Conservation (phyloP, 2,113 vertebrate species). For the Panurus biarmicus region DNA sequence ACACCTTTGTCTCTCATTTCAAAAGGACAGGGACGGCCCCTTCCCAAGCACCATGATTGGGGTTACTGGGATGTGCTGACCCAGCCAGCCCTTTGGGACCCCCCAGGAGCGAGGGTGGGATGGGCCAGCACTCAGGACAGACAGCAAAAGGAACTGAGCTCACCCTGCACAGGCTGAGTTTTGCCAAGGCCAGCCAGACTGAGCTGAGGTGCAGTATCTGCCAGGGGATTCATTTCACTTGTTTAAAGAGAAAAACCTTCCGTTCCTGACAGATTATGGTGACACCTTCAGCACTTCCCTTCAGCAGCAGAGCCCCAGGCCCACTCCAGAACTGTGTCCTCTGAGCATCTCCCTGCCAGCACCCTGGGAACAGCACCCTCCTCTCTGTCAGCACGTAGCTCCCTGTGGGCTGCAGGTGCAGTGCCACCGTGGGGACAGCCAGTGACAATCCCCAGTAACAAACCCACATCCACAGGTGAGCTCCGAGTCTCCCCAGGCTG, state of each 20-base stretch:
- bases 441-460: background rate
- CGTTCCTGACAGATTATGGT: background rate
- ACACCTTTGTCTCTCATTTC: background rate
- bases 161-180: background rate
- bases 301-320: background rate
- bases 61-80: background rate
- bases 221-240: background rate
- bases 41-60: background rate
- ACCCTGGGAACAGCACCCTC: background rate
- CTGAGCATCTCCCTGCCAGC: background rate
- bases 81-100: background rate
- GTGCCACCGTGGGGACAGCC: accelerated
- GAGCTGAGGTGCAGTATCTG: background rate
- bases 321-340: background rate
- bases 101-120: background rate
- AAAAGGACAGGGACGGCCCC: background rate
- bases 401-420: accelerated
- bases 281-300: background rate
- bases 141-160: background rate
- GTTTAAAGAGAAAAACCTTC: background rate
- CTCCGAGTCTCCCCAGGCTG: accelerated
- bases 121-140: accelerated
- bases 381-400: background rate
- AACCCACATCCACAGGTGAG: background rate
- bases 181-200: background rate